phyloP scores from a whole-genome alignment of 1,140 invertebrate species.

The Bombus vancouverensis region DNA sequence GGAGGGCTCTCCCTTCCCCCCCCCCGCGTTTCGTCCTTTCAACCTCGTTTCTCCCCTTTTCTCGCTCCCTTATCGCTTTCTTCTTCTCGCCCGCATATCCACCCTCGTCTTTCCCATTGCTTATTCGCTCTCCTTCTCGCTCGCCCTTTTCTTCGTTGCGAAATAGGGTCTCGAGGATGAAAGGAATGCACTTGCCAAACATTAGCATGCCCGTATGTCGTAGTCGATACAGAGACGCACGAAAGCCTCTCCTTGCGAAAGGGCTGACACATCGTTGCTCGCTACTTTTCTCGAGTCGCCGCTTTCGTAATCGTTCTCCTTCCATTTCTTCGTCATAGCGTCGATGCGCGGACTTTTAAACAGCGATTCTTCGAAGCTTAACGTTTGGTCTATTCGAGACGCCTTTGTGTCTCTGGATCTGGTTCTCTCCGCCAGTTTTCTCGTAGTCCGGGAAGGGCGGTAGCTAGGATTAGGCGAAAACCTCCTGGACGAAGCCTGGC shows the following conservation, averaged over 20 bases:
- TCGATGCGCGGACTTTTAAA: neutral
- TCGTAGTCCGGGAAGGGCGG: neutral
- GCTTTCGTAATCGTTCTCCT: neutral
- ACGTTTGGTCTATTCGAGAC: slow-evolving; percentile 7
- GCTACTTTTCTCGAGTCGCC: neutral
- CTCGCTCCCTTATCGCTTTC: neutral
- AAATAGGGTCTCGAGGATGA: slow-evolving; percentile 54
- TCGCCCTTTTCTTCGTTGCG: slow-evolving; percentile 39
- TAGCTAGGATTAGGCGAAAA: slow-evolving; percentile 22
- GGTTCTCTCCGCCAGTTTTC: neutral
- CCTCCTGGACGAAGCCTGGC: slow-evolving; percentile 12
- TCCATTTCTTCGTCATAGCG: neutral
- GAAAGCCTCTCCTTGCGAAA: slow-evolving; percentile 9
- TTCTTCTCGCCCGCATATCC: too few species aligned
- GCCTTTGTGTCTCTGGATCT: neutral
- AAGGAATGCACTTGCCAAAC: slow-evolving; percentile 56
- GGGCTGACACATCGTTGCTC: neutral
- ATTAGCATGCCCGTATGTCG: slow-evolving; percentile 42
- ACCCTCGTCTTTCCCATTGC: neutral
- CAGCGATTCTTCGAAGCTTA: neutral
- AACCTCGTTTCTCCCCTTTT: slow-evolving; percentile 7
- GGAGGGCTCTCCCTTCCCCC: slow-evolving; percentile 6
- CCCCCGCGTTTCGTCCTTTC: slow-evolving; percentile 33
- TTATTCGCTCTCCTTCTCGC: neutral
- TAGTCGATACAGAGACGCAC: slow-evolving; percentile 21